phyloP scores from a whole-genome alignment of 2,888 invertebrate genomes.

The Conus canariensis region DNA sequence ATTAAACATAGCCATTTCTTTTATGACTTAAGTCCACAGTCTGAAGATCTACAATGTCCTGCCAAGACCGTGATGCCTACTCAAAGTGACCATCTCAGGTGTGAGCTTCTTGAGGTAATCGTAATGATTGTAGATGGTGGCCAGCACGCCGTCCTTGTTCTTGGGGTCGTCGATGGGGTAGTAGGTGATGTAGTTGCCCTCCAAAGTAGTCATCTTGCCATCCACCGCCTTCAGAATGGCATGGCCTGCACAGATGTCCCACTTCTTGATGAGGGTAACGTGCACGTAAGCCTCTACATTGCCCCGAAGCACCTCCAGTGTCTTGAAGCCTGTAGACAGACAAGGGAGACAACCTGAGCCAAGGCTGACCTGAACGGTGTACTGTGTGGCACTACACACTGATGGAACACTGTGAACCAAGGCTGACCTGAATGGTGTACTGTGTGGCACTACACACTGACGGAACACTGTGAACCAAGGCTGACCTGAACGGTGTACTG shows the following conservation, averaged over 20 bases:
- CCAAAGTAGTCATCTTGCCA: conserved; percentile 89
- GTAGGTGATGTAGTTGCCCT: conserved; percentile 86
- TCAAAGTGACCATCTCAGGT: conserved; percentile 43
- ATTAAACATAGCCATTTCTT: too few relatives aligned
- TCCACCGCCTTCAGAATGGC: conserved; percentile 86
- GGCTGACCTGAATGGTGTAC: too few relatives aligned
- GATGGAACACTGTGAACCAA: too few relatives aligned
- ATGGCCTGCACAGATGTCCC: conserved; percentile 98
- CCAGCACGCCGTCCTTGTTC: conserved; percentile 85
- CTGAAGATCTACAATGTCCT: too few relatives aligned
- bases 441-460: too few relatives aligned
- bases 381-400: too few relatives aligned
- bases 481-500: too few relatives aligned
- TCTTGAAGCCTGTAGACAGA: conserved; percentile 85
- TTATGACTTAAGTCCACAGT: too few relatives aligned
- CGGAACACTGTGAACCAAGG: too few relatives aligned
- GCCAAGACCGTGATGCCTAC: not conserved
- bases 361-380: too few relatives aligned
- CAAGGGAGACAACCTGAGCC: not conserved
- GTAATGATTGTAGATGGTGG: conserved; percentile 81
- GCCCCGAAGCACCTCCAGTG: conserved; percentile 87
- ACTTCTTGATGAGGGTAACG: conserved; percentile 95
- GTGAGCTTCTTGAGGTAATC: conserved; percentile 66
- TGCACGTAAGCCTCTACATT: conserved; percentile 95
- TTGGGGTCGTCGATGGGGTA: conserved; percentile 75